phyloP scores from a whole-genome alignment of 2,113 vertebrate genomes.

The Sarotherodon lohbergeri region DNA sequence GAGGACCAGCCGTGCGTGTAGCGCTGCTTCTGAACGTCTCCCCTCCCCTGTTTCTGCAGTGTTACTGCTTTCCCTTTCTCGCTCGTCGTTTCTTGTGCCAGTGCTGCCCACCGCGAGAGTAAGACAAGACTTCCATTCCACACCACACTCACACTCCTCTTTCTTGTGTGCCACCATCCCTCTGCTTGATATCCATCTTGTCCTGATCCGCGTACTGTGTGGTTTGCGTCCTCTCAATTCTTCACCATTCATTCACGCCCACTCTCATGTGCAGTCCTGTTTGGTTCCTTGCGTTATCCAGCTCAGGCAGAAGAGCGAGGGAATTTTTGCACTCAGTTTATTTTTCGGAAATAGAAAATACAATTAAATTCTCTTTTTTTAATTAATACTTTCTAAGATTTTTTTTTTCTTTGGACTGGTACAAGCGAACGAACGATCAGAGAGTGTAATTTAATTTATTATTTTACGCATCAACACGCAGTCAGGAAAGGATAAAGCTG shows the following conservation, averaged over 20 bases:
- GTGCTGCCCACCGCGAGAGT: constrained; percentile 55
- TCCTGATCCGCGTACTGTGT: constrained; percentile 41
- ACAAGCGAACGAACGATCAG: not conserved
- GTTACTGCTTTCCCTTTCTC: constrained; percentile 48
- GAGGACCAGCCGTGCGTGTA: constrained; percentile 53
- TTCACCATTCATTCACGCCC: constrained; percentile 61
- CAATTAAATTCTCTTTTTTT: not conserved
- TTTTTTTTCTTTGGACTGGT: not conserved
- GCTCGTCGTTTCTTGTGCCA: constrained; percentile 52
- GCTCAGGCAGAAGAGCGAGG: constrained; percentile 5
- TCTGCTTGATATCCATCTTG: constrained; percentile 51
- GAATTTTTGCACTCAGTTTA: not conserved
- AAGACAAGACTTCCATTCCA: constrained; percentile 46
- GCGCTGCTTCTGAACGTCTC: constrained; percentile 55
- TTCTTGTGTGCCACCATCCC: constrained; percentile 24
- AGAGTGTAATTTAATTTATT: constrained; percentile 38
- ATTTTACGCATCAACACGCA: constrained; percentile 64
- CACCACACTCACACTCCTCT: constrained; percentile 36
- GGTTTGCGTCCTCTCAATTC: constrained; percentile 42
- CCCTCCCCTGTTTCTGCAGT: constrained; percentile 72
- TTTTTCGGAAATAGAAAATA: not conserved
- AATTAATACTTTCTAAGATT: constrained; percentile 3
- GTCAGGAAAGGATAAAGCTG: constrained; percentile 25
- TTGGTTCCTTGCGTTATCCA: constrained; percentile 38
- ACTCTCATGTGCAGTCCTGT: constrained; percentile 51